Conservation (phyloP, 2,888 invertebrate genomes). For the Phaonia tiefii region DNA sequence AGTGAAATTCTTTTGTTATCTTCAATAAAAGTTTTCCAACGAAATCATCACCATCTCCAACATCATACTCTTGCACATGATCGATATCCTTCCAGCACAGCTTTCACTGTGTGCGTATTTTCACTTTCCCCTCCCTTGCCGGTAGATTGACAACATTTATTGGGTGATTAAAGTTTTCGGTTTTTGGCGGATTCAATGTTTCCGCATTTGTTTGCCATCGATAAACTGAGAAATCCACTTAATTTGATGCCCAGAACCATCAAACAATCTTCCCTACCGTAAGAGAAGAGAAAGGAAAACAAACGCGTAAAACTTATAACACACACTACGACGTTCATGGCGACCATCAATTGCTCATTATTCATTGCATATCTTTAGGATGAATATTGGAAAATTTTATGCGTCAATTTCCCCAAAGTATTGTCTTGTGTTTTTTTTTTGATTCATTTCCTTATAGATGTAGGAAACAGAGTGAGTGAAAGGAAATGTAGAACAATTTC, state of each 20-base stretch:
- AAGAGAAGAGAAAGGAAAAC: background rate
- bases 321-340: background rate
- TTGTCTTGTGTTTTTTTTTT: constrained; percentile 46
- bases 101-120: too few relatives aligned
- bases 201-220: background rate
- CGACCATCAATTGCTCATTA: constrained; percentile 68
- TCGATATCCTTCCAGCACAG: background rate
- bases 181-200: constrained; percentile 22
- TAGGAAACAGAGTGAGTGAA: background rate
- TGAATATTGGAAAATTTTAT: constrained; percentile 62
- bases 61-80: background rate
- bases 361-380: constrained; percentile 54
- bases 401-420: constrained; percentile 57
- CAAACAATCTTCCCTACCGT: background rate
- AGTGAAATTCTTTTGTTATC: too few relatives aligned
- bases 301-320: background rate
- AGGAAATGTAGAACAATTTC: background rate
- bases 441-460: background rate
- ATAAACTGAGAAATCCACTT: constrained; percentile 67
- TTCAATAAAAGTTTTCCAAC: background rate
- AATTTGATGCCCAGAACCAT: constrained; percentile 65
- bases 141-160: constrained; percentile 42
- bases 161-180: constrained; percentile 43
- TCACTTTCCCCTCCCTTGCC: background rate
- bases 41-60: background rate